Evolutionary conservation across 1,140 invertebrate genomes (phyloP), one percentile per base, ranked within the genome.

Genomic region (Lerema accius): DNA sequence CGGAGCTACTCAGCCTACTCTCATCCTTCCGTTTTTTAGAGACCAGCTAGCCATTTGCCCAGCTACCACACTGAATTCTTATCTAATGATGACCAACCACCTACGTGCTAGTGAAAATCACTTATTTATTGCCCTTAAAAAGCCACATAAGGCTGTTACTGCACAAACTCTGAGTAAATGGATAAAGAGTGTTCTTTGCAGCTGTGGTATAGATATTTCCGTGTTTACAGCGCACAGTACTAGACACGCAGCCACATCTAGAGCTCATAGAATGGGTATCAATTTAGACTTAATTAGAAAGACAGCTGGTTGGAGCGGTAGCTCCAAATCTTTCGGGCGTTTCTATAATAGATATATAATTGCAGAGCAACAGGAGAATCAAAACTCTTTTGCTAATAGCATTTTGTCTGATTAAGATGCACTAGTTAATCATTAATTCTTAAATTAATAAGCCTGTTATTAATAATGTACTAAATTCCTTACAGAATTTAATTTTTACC

Each of bases 151-250:
- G 10, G 14, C 28, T 16, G 48, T 32, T 9, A 15, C 48, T 15
- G 6, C 48, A 4, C 59, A 49, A 9, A 63, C 42, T 7, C 10
- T 55, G 11, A 53, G 50, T 14, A 11, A 14, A 2, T 55, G 50
- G 62, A 56, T 56, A 23, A 63, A 63, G 17, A 2, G 10, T n/a
- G 23, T 26, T 37, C 28, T 63, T 11, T 7, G 16, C 6, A 14
- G 17, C 26, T 35, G 50, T 55, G 62, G 62, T 9, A 56, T 63
- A 56, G 43, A 63, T 49, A 26, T 56, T 0, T 56, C 50, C 2
- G 11, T 45, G 1, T 63, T 63, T 56, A 56, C 43, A 1, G 62
- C 51, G 13, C 62, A 48, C 28, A 63, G 62, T 26, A 63, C 62
- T 15, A 46, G 62, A 40, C 51, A 63, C 11, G 51, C 62, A 11